phyloP scores from a whole-genome alignment of 2,888 invertebrate genomes.

The Drosophila setosimentum region DNA sequence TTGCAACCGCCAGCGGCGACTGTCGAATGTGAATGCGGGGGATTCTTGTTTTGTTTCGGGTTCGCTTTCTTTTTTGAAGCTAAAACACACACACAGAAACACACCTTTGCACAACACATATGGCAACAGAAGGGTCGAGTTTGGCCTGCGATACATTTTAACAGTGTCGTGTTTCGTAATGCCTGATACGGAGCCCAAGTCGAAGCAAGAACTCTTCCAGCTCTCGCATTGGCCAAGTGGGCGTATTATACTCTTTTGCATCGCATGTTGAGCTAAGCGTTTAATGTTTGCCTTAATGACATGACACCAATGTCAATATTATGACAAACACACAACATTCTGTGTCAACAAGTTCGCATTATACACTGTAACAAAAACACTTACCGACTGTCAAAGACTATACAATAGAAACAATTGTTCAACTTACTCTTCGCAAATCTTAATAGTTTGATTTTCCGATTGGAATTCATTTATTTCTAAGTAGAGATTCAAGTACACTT shows the following conservation, averaged over 20 bases:
- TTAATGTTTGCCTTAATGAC: conserved; percentile 77
- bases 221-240: conserved; percentile 31
- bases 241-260: conserved; percentile 24
- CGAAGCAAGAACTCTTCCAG: conserved; percentile 23
- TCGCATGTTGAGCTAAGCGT: conserved; percentile 70
- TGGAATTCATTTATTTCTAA: neutral
- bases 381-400: neutral
- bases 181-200: conserved; percentile 39
- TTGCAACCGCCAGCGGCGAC: conserved; percentile 66
- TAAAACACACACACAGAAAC: conserved; percentile 39
- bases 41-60: conserved; percentile 62
- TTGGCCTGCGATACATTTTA: conserved; percentile 61
- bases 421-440: neutral
- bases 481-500: neutral
- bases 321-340: conserved; percentile 58
- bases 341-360: conserved; percentile 73
- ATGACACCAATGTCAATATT: conserved; percentile 79
- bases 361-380: conserved; percentile 46
- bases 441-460: neutral
- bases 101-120: conserved; percentile 27
- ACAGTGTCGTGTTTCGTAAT: conserved; percentile 63
- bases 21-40: conserved; percentile 62
- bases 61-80: conserved; percentile 30
- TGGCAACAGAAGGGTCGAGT: conserved; percentile 49
- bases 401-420: neutral